phyloP scores from a whole-genome alignment of 2,113 vertebrate species.

The Heterocephalus glaber region DNA sequence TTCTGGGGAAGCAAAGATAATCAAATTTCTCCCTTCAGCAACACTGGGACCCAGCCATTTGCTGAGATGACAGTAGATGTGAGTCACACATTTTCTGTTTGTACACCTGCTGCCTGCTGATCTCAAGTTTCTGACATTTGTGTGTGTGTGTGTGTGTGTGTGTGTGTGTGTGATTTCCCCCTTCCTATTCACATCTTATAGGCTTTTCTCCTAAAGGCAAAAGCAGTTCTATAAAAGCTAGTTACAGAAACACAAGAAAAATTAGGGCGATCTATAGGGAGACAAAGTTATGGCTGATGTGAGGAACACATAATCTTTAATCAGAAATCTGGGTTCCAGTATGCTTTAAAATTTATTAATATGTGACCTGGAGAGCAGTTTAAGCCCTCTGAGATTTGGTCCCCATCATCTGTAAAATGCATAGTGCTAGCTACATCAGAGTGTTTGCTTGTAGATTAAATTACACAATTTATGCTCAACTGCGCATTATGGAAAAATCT shows the following conservation, averaged over 20 bases:
- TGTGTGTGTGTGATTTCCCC: background rate
- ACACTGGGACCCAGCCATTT: constrained; percentile 70
- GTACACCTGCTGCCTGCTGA: constrained; percentile 68
- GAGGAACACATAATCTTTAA: background rate
- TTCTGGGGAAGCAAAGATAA: constrained; percentile 78
- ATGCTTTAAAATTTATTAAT: constrained; percentile 39
- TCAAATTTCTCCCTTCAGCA: constrained; percentile 75
- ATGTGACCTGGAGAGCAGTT: background rate
- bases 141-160: background rate
- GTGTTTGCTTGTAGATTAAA: background rate
- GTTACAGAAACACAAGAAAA: constrained; percentile 53
- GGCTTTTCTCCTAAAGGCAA: constrained; percentile 60
- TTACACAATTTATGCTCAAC: constrained; percentile 21
- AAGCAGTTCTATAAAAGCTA: constrained; percentile 25
- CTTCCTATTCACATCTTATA: background rate
- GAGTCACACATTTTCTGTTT: constrained; percentile 41
- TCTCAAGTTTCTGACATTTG: constrained; percentile 56
- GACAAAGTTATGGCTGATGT: constrained; percentile 1
- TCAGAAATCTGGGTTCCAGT: constrained; percentile 36
- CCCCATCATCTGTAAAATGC: background rate
- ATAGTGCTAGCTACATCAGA: background rate
- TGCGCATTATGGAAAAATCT: constrained; percentile 27
- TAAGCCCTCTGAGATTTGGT: constrained; percentile 15
- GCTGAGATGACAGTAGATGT: constrained; percentile 66
- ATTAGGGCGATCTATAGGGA: constrained; percentile 26